phyloP scores from a whole-genome alignment of 2,797 vertebrate genomes.

The Alosa sapidissima region DNA sequence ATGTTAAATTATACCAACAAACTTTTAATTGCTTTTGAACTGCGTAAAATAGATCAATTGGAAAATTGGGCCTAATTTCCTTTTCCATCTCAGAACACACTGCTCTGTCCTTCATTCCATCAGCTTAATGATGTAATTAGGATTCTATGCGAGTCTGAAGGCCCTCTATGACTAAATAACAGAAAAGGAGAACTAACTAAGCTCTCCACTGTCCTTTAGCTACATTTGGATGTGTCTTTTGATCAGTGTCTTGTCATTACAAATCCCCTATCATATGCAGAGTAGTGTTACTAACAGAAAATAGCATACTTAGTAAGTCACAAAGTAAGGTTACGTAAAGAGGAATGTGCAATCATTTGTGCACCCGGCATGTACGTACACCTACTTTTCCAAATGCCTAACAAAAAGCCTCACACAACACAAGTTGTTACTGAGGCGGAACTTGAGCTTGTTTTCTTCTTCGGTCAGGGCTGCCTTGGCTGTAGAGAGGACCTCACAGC shows the following conservation, averaged over 20 bases:
- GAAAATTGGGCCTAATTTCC: slow-evolving; percentile 15
- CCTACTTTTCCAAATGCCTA: too few relatives aligned
- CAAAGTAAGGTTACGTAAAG: too few relatives aligned
- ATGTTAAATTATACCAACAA: slow-evolving; percentile 39
- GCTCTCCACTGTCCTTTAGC: background rate
- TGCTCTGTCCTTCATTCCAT: slow-evolving; percentile 51
- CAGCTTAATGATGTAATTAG: slow-evolving; percentile 9
- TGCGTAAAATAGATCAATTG: slow-evolving; percentile 18
- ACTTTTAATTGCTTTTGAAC: slow-evolving; percentile 56
- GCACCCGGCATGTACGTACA: too few relatives aligned
- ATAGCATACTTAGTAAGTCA: too few relatives aligned
- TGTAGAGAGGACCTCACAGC: background rate
- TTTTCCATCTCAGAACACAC: slow-evolving; percentile 1
- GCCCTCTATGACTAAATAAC: background rate
- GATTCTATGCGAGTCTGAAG: background rate
- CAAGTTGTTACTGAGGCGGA: too few relatives aligned
- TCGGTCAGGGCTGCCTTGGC: too few relatives aligned
- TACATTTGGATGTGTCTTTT: background rate
- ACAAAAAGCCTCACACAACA: too few relatives aligned
- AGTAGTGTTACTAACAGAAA: too few relatives aligned
- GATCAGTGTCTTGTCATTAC: background rate
- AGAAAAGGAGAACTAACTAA: background rate
- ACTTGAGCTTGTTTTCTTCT: too few relatives aligned
- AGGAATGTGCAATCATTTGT: too few relatives aligned
- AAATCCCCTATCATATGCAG: background rate